These are phyloP conservation scores for Mionectes olivaceus DNA, from an alignment of 2,797 vertebrate genomes.

Conservation along the genomic window DNA sequence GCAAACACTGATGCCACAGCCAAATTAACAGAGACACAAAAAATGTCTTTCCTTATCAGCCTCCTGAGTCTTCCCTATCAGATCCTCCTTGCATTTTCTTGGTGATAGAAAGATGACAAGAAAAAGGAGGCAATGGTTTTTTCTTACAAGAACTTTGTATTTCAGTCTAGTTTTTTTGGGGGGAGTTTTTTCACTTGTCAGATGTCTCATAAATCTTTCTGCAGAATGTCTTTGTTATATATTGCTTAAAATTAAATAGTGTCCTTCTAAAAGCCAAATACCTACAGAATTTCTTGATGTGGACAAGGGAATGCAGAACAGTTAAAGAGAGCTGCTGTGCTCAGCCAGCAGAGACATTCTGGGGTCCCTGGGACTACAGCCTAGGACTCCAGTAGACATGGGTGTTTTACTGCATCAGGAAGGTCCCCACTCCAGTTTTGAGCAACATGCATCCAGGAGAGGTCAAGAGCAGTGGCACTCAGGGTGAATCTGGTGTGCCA, in stretches of 20 bases:
- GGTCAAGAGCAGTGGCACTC: neutral
- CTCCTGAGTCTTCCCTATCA: neutral
- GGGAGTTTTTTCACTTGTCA: rapidly evolving
- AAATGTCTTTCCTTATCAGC: neutral
- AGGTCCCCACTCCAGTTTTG: neutral
- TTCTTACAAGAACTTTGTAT: neutral
- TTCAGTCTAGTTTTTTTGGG: neutral
- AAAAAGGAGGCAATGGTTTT: neutral
- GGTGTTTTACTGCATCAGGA: neutral
- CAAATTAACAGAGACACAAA: neutral
- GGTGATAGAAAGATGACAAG: neutral
- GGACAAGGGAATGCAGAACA: neutral
- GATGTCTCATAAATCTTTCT: neutral
- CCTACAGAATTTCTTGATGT: neutral
- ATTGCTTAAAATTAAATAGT: neutral
- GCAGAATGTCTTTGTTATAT: neutral
- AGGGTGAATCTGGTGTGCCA: neutral
- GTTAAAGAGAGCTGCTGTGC: neutral
- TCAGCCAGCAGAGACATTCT: neutral
- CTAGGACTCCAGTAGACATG: neutral
- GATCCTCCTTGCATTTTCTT: neutral
- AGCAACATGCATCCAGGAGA: neutral
- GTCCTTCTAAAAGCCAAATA: neutral
- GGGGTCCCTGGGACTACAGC: neutral
- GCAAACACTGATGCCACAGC: neutral